Base-by-base conservation (phyloP, 2,888 invertebrate species). In the Ornithoptera alexandrae region DNA sequence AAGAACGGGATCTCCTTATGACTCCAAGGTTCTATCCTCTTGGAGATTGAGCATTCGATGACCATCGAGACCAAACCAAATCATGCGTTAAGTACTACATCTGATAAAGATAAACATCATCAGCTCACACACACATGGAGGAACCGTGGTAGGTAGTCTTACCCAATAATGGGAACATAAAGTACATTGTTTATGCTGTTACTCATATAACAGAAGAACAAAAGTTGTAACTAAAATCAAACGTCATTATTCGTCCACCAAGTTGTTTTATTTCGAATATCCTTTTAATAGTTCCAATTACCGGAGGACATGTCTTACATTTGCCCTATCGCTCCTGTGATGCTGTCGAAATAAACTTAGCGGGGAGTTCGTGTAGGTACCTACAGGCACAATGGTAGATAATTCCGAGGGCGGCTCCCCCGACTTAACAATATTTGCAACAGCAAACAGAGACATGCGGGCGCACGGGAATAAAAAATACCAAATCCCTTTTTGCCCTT, bases 361-460 rank as follows among this genome's bases (percentile, higher is more conserved):
- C 20, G 42, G 18, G 10, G 53, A 50, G 36, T 63, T 36, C 61
- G 56, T 42, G 56, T 60, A 46, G 57, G 62, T 65, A 68, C 56
- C 39, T 39, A 39, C 39, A 39, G 39, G 59, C 65, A 71, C 69
- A 70, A 72, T 71, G 36, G 42, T 24, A 46, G 60, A 73, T 75
- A 72, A 72, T 73, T 71, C 67, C 62, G 67, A 68, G 64, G 72
- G 67, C 53, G 39, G 60, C 57, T 68, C 75, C 74, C 76, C 76
- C 72, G 66, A 72, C 72, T 76, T 78, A 78, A 77, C 79, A 74
- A 74, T 74, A 80, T 81, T 81, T 79, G 77, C 72, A 78, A 75
- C 79, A 78, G 79, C 82, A 86, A 85, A 86, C 83, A 85, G 72
- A 65, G 77, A 72, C 81, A 87, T 87, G 86, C 87, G 86, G 87